Conservation (phyloP, 2,797 vertebrate genomes). For the Pseudochirops cupreus region DNA sequence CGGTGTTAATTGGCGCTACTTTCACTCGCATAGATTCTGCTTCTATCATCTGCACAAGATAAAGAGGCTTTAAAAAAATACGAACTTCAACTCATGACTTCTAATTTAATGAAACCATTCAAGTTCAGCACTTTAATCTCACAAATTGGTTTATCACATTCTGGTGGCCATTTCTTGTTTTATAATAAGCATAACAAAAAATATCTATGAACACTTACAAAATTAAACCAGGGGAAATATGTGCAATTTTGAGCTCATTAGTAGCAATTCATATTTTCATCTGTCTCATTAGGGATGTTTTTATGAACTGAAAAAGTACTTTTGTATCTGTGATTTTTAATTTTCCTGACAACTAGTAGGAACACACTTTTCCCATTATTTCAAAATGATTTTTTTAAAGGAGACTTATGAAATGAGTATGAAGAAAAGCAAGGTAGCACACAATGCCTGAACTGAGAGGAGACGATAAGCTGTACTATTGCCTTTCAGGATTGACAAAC, state of each 20-base stretch:
- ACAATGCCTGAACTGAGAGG: conserved; percentile 60
- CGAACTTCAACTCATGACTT: conserved; percentile 82
- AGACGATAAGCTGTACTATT: conserved; percentile 62
- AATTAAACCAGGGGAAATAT: conserved; percentile 86
- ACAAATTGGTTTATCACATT: conserved; percentile 88
- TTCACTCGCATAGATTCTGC: conserved; percentile 43
- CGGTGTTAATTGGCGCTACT: conserved; percentile 57
- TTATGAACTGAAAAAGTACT: conserved; percentile 85
- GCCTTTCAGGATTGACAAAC: conserved; percentile 29
- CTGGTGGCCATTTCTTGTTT: conserved; percentile 88
- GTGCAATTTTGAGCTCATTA: conserved; percentile 87
- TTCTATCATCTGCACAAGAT: conserved; percentile 69
- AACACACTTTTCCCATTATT: conserved; percentile 82
- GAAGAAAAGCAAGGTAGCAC: conserved; percentile 65
- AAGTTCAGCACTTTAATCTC: conserved; percentile 87
- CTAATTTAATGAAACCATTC: conserved; percentile 87
- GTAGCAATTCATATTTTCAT: conserved; percentile 88
- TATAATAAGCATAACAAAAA: conserved; percentile 87
- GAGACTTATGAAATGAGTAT: conserved; percentile 12
- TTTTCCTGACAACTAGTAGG: conserved; percentile 80
- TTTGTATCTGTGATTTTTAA: conserved; percentile 82
- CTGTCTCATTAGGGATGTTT: conserved; percentile 87
- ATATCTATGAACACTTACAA: conserved; percentile 86
- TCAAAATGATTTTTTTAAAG: conserved; percentile 73
- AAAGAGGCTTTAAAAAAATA: conserved; percentile 75